A percentile compares a stretch with the other conserved stretches of the same genome.
phyloP scores from a whole-genome alignment of 2,888 invertebrate species.

The Herminia tarsipennalis region DNA sequence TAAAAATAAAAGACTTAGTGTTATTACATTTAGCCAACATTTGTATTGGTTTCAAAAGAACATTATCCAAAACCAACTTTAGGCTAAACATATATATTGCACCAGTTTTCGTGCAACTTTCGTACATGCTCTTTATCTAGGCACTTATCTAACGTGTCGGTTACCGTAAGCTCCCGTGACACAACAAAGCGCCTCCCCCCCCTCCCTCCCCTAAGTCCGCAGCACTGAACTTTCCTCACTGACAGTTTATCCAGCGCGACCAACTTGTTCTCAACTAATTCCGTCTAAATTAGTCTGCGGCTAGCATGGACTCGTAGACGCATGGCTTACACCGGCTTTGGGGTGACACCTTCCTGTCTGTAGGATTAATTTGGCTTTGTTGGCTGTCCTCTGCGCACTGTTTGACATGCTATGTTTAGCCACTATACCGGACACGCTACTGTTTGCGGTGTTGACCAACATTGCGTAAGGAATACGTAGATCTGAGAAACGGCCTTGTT shows the following conservation, averaged over 20 bases:
- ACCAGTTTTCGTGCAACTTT: constrained; percentile 15
- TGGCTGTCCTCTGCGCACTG: constrained; percentile 44
- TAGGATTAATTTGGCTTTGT: constrained; percentile 65
- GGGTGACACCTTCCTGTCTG: constrained; percentile 56
- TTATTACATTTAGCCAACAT: too few relatives aligned
- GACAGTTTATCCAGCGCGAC: constrained; percentile 58
- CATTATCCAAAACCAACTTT: too few relatives aligned
- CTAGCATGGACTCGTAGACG: constrained; percentile 42
- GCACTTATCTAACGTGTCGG: constrained; percentile 42
- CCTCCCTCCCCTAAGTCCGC: constrained; percentile 18
- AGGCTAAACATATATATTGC: not conserved
- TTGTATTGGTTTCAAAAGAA: too few relatives aligned
- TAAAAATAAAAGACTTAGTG: too few relatives aligned
- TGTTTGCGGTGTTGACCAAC: constrained; percentile 1
- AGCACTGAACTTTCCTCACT: constrained; percentile 48
- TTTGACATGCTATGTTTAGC: constrained; percentile 44
- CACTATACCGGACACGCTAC: constrained; percentile 13
- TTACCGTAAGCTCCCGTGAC: constrained; percentile 41
- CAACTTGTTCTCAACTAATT: constrained; percentile 68
- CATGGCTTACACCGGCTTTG: constrained; percentile 50
- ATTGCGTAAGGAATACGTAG: too few relatives aligned
- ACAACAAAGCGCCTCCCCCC: constrained; percentile 42
- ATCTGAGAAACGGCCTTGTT: too few relatives aligned
- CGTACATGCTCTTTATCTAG: constrained; percentile 30
- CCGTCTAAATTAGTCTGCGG: constrained; percentile 63